Percentiles rank a stretch among this genome's conserved stretches.
These are phyloP conservation scores for Haemorhous mexicanus DNA, from an alignment of 2,113 vertebrate genomes.

Conservation along the genomic window DNA sequence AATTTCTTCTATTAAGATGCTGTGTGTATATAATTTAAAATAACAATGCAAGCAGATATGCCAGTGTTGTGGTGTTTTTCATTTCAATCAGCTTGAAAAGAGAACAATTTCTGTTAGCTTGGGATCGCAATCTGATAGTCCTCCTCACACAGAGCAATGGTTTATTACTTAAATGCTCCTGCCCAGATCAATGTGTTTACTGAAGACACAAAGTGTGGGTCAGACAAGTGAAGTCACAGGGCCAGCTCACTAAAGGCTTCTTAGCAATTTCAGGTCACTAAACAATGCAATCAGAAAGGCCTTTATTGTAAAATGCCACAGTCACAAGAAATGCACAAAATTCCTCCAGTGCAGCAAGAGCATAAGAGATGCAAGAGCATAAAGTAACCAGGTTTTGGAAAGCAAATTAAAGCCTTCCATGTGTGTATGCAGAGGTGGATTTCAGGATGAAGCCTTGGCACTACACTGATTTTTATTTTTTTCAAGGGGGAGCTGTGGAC, in stretches of 20 bases:
- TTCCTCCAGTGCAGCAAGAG: not conserved
- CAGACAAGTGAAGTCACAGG: not conserved
- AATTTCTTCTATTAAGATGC: constrained; percentile 51
- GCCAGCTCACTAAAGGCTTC: not conserved
- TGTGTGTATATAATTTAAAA: constrained; percentile 60
- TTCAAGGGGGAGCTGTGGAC: not conserved
- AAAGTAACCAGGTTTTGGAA: not conserved
- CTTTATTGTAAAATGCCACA: not conserved
- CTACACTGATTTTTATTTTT: not conserved
- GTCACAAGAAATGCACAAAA: not conserved
- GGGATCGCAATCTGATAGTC: not conserved
- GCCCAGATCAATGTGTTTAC: not conserved
- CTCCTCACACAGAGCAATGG: not conserved
- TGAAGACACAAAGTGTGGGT: not conserved
- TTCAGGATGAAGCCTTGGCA: not conserved
- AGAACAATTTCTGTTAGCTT: not conserved
- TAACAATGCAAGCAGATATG: constrained; percentile 50
- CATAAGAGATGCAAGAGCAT: not conserved
- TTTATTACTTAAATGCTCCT: not conserved
- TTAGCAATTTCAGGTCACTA: not conserved
- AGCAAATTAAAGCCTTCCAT: not conserved
- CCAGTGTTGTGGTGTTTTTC: not conserved
- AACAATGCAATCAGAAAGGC: not conserved
- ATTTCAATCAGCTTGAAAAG: not conserved
- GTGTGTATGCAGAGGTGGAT: not conserved